Conservation (phyloP, 2,888 invertebrate genomes). For the Axea sp. region DNA sequence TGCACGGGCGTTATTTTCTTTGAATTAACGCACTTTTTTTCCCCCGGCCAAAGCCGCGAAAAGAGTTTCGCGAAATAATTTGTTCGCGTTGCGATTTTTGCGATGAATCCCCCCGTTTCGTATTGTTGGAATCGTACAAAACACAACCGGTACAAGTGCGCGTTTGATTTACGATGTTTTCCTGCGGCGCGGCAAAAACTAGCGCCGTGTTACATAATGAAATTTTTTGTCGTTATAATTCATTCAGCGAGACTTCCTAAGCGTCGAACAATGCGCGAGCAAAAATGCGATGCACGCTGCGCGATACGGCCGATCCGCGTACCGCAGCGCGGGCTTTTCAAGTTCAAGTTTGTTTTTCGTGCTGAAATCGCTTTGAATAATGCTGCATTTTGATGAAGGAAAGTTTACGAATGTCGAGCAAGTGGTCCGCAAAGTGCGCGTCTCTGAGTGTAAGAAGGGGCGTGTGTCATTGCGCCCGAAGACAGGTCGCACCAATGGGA, state of each 20-base stretch:
- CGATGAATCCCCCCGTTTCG: too few species aligned
- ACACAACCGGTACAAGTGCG: background rate
- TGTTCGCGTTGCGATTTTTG: too few species aligned
- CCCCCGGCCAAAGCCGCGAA: too few species aligned
- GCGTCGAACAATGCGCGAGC: slow-evolving; percentile 5
- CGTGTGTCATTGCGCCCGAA: slow-evolving; percentile 73
- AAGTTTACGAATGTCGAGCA: slow-evolving; percentile 15
- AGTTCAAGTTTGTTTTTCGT: slow-evolving; percentile 41
- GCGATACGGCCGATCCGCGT: slow-evolving; percentile 2
- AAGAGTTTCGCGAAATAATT: too few species aligned
- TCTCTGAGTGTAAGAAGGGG: slow-evolving; percentile 64
- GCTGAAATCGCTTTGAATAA: slow-evolving; percentile 26
- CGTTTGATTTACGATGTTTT: slow-evolving; percentile 19
- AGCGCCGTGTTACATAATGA: slow-evolving; percentile 22
- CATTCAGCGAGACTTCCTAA: slow-evolving; percentile 4
- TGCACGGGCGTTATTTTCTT: slow-evolving; percentile 1
- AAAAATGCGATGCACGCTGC: too few species aligned
- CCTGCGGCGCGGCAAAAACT: slow-evolving; percentile 4
- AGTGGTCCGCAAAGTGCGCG: slow-evolving; percentile 16
- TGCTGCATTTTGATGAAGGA: slow-evolving; percentile 55
- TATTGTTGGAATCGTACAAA: background rate
- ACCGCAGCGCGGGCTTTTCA: too few species aligned
- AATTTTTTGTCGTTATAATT: slow-evolving; percentile 19
- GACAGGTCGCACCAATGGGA: slow-evolving; percentile 74
- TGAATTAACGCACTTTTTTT: background rate